Conservation (phyloP, 2,113 vertebrate genomes). For the Podarcis raffonei region DNA sequence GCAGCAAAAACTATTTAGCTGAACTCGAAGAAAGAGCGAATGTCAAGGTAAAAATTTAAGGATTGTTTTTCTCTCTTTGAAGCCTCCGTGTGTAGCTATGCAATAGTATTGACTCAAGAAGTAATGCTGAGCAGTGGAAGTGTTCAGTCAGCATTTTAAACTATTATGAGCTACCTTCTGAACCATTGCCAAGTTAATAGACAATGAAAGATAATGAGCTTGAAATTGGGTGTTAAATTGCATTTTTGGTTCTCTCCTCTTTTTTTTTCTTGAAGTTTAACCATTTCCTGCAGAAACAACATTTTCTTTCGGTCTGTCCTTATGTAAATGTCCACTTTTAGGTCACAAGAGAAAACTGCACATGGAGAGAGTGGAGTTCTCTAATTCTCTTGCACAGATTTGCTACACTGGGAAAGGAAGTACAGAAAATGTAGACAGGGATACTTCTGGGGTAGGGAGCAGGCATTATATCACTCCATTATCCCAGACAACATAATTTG, state of each 20-base stretch:
- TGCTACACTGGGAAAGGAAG: neutral
- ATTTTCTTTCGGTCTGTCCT: conserved; percentile 74
- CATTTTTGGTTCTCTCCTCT: conserved; percentile 83
- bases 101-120: conserved; percentile 74
- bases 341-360: conserved; percentile 48
- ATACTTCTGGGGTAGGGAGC: neutral
- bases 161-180: conserved; percentile 89
- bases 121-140: conserved; percentile 76
- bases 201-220: conserved; percentile 92
- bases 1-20: conserved; percentile 27
- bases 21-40: conserved; percentile 52
- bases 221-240: conserved; percentile 91
- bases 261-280: conserved; percentile 80
- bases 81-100: conserved; percentile 51
- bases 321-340: conserved; percentile 76
- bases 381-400: neutral
- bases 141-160: conserved; percentile 90
- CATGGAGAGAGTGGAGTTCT: conserved; percentile 40
- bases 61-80: conserved; percentile 59
- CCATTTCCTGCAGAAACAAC: conserved; percentile 81
- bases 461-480: neutral
- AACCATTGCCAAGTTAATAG: conserved; percentile 90
- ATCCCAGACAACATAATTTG: neutral
- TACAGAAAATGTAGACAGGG: neutral
- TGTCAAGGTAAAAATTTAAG: conserved; percentile 60